Conservation (phyloP, 2,113 vertebrate genomes). For the Apaloderma vittatum region DNA sequence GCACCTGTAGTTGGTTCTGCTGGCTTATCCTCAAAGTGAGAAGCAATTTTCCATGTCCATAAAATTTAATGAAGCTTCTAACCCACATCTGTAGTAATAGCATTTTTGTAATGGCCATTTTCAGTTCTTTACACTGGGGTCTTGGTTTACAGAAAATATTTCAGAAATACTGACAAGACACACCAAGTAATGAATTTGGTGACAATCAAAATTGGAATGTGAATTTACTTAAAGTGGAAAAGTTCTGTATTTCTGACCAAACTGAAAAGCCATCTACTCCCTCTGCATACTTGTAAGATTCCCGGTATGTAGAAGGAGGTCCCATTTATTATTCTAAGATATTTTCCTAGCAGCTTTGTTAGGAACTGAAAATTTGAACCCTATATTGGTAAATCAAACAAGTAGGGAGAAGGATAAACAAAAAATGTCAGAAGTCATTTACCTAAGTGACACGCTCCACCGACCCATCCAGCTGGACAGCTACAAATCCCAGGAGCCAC, state of each 20-base stretch:
- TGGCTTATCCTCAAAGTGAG: neutral
- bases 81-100: neutral
- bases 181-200: neutral
- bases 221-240: neutral
- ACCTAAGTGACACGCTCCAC: constrained; percentile 89
- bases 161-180: neutral
- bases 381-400: constrained; percentile 1
- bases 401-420: constrained; percentile 3
- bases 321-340: neutral
- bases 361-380: neutral
- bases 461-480: constrained; percentile 88
- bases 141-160: neutral
- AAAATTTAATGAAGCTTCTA: neutral
- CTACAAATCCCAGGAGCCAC: constrained; percentile 90
- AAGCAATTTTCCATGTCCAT: neutral
- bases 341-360: neutral
- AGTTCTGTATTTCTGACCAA: neutral
- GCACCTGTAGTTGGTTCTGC: neutral
- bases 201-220: neutral
- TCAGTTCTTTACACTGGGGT: neutral
- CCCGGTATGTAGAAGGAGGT: neutral
- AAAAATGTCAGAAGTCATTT: constrained; percentile 38
- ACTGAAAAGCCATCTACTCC: neutral
- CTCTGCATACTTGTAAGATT: neutral
- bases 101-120: neutral